phyloP scores from a whole-genome alignment of 2,888 invertebrate genomes.

The Timandra comae region DNA sequence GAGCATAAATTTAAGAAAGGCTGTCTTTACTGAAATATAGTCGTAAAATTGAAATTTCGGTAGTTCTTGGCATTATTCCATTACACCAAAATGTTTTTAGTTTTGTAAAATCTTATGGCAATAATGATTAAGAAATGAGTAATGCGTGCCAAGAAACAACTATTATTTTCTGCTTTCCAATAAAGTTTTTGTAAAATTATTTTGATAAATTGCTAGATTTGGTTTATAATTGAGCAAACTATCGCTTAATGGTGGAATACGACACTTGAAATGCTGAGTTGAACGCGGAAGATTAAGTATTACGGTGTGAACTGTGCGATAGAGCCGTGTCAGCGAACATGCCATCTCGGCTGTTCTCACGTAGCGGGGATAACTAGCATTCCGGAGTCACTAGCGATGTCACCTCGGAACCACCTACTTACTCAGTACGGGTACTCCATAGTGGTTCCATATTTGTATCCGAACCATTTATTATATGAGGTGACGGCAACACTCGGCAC shows the following conservation, averaged over 20 bases:
- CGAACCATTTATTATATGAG: slow-evolving; percentile 39
- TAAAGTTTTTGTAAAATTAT: no score
- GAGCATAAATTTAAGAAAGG: slow-evolving; percentile 27
- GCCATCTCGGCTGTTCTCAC: slow-evolving; percentile 32
- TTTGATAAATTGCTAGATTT: no score
- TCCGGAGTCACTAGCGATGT: slow-evolving; percentile 20
- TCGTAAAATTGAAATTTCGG: slow-evolving; percentile 35
- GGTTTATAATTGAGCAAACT: slow-evolving; percentile 29
- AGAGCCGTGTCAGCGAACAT: slow-evolving; percentile 37
- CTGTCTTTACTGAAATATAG: slow-evolving; percentile 26
- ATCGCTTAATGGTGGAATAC: slow-evolving; percentile 24
- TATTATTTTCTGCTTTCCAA: slow-evolving; percentile 19
- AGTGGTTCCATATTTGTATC: slow-evolving; percentile 21
- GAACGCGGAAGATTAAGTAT: slow-evolving; percentile 35
- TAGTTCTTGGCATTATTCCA: slow-evolving; percentile 54
- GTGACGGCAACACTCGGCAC: slow-evolving; percentile 28
- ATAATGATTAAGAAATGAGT: slow-evolving; percentile 37
- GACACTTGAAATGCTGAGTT: slow-evolving; percentile 34
- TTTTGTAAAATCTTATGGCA: slow-evolving; percentile 36
- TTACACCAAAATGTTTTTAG: slow-evolving; percentile 43
- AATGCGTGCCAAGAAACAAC: slow-evolving; percentile 35
- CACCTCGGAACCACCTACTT: slow-evolving; percentile 5
- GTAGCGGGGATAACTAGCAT: slow-evolving; percentile 26
- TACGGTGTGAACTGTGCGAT: slow-evolving; percentile 16
- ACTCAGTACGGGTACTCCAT: slow-evolving; percentile 27